Evolutionary conservation across 2,797 vertebrate genomes (phyloP), one percentile per base, ranked within the genome.

Genomic region (Pangasius djambal): DNA sequence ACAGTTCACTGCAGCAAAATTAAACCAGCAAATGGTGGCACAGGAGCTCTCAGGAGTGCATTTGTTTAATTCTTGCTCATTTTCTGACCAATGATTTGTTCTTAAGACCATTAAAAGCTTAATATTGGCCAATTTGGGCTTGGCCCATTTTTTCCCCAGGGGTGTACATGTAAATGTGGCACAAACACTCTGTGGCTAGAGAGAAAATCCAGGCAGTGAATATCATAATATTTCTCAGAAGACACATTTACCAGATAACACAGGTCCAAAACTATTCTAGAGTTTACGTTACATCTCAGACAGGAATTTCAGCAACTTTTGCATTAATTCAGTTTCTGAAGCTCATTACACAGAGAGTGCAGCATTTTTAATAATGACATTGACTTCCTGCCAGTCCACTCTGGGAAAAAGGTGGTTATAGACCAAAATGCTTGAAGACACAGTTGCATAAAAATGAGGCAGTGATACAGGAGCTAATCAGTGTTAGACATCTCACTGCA

Each of bases 371-470:
- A 79, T 79, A 52, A 59, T 65, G 28, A n/a, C 22, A 57, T 69
- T 34, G 18, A 48, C 40, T 70, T 86, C 34, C 61, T 69, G 50
- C 57, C 34, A n/a, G 85, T 77, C 59, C 75, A 85, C 48, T 88
- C 87, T 83, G 55, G 55, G 67, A 88, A 83, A 88, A 83, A 88
- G 48, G 44, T 65, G 83, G 74, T 79, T 52, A 37, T 22, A 85
- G 83, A 63, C 34, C 59, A 48, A 78, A 57, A 69, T 78, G 83
- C 25, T 57, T 31, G 20, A 69, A 6, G 20, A 61, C 87, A 63
- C 70, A 67, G 7, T 77, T 44, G 31, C 6, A 48, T 59, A 81
- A 50, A 34, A 25, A 82, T 67, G 74, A 37, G 25, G 57, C 59
- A 59, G 22, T 59, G 34, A 83, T 55, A 72, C 20, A 59, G 40